Base-by-base conservation (phyloP, 2,113 vertebrate genomes). In the Myxocyprinus asiaticus region DNA sequence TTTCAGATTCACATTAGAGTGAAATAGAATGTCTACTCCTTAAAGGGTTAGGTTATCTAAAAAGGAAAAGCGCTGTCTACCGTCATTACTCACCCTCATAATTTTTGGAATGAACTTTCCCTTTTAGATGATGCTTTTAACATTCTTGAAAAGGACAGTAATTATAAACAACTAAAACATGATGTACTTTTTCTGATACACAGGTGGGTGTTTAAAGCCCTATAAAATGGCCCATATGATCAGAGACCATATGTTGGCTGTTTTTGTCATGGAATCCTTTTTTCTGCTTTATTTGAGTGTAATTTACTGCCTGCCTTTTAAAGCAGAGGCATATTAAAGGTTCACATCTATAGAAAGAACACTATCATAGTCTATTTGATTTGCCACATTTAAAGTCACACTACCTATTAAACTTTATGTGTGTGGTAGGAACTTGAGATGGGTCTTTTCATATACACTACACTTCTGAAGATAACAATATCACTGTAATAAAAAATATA, bases 141-240 rank as follows among this genome's bases (percentile, higher is more conserved):
- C 22, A 5, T 5, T 6, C 4, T 56, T 14, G 14, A 55, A 12
- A 6, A 14, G 6, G 14, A 12, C 53, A 56, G 12, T 9, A 56
- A 56, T 5, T 3, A 55, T 11, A 53, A 11, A 12, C 4, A 12
- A 5, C 22, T 33, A 33, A 55, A n/a, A n/a, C n/a, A n/a, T n/a
- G n/a, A n/a, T n/a, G n/a, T n/a, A n/a, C n/a, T n/a, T n/a, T n/a
- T n/a, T n/a, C n/a, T n/a, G 56, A 61, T 73, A 80, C 14, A 47
- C 83, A 89, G 83, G 76, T 87, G 86, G 78, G 59, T 58, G 64
- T 88, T 87, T 85, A 80, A 82, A 82, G 12, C 77, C 83, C 81
- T 81, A 45, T 88, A 87, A 90, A 90, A 78, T 33, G 47, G 22
- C 78, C 61, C 47, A 84, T 72, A 67, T 85, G 83, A 82, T 82